Base-by-base conservation (phyloP, 2,797 vertebrate species). In the Podarcis lilfordi region DNA sequence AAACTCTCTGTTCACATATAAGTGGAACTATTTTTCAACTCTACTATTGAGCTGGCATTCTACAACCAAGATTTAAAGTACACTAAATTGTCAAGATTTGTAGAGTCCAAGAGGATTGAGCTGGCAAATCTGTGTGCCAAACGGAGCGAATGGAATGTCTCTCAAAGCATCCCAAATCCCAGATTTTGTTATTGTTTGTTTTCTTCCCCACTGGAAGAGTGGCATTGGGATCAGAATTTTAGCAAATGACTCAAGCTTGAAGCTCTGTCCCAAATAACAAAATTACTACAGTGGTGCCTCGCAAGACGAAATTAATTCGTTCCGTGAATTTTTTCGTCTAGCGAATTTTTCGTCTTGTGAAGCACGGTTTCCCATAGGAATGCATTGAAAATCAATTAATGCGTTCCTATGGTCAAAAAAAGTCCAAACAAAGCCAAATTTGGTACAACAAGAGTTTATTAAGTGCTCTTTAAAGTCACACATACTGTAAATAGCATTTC, bases 261-360 rank as follows among this genome's bases (percentile, higher is more conserved):
- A 50, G 10, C 4, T 74, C 85, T 81, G 91, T 35, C 5, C 85
- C 93, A 94, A 74, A 43, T 55, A 79, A 89, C 78, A 40, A 25
- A 87, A 79, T 61, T 8, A 82, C 76, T 91, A 32, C 32, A 32
- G 32, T 32, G 32, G 32, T 32, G 32, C 32, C 32, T 32, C 32
- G 32, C 32, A 32, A 32, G 32, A 32, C 32, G 32, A 32, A 32
- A 32, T 32, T 32, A 32, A 32, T 32, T 32, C 32, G 32, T 32
- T 32, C 32, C 32, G 32, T 32, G 32, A 32, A 32, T 32, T 32
- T 32, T 32, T 32, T 32, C 32, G 32, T 32, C 32, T 32, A 32
- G 32, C 32, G 32, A 32, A 32, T 32, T 32, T 32, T 32, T 32
- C 32, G 32, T 32, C 32, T 32, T 32, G 32, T 1, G 32, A 32